A percentile compares a stretch with the other conserved stretches of the same genome.
phyloP scores from a whole-genome alignment of 2,113 vertebrate species.

The Coregonus clupeaformis region DNA sequence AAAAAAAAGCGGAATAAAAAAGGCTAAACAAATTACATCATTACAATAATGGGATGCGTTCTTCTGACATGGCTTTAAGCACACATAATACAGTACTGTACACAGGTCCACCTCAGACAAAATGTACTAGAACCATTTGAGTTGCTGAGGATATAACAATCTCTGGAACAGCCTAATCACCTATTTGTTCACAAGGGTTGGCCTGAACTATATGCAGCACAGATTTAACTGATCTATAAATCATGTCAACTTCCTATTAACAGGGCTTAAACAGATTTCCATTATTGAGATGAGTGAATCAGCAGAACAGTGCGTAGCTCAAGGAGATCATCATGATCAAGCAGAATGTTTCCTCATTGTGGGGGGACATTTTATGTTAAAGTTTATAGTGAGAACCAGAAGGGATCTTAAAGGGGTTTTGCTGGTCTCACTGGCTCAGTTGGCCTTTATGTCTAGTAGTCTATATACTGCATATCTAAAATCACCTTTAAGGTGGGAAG shows the following conservation, averaged over 20 bases:
- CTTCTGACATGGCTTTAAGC: slow-evolving; percentile 69
- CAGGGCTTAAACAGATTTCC: slow-evolving; percentile 1
- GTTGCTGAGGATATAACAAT: slow-evolving; percentile 54
- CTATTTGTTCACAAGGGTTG: slow-evolving; percentile 40
- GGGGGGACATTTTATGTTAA: slow-evolving; percentile 62
- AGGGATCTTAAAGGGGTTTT: slow-evolving; percentile 14
- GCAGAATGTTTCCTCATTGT: slow-evolving; percentile 37
- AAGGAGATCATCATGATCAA: slow-evolving; percentile 53
- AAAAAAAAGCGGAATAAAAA: slow-evolving; percentile 36
- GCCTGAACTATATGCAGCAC: slow-evolving; percentile 37
- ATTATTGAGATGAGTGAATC: slow-evolving; percentile 14
- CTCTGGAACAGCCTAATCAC: slow-evolving; percentile 58
- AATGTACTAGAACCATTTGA: slow-evolving; percentile 59
- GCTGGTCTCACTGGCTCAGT: slow-evolving; percentile 37
- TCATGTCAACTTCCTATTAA: neutral
- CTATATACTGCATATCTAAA: slow-evolving; percentile 16
- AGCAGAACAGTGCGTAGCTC: slow-evolving; percentile 34
- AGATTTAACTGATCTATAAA: neutral
- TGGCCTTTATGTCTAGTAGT: neutral
- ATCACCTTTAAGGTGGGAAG: slow-evolving; percentile 51
- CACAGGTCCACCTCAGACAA: slow-evolving; percentile 69
- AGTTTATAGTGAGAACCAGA: slow-evolving; percentile 53
- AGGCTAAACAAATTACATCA: slow-evolving; percentile 63
- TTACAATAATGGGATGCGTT: slow-evolving; percentile 48
- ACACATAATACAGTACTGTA: slow-evolving; percentile 74